A percentile compares a stretch with the other conserved stretches of the same genome.
Conservation (phyloP, 1,140 invertebrate genomes). For the Theocolax elegans region DNA sequence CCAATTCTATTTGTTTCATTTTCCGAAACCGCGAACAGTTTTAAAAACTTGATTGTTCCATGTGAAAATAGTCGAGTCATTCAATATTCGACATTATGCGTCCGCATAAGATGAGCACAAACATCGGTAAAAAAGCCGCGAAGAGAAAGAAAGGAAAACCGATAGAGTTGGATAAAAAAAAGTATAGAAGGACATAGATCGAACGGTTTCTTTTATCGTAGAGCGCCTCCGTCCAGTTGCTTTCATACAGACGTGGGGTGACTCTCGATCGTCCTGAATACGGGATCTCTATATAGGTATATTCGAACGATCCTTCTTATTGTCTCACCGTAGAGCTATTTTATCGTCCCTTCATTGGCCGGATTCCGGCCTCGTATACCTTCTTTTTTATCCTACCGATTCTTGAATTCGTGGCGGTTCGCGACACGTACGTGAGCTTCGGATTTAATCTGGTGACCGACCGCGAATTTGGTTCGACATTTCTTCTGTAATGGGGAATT, state of each 20-base stretch:
- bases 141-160: no score
- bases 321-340: background rate
- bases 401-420: background rate
- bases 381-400: background rate
- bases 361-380: background rate
- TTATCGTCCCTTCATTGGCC: background rate
- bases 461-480: no score
- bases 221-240: background rate
- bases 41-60: no score
- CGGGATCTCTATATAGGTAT: background rate
- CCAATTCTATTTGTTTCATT: no score
- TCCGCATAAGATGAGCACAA: no score
- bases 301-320: conserved; percentile 3
- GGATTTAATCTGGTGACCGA: no score
- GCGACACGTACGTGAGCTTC: no score
- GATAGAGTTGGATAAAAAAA: background rate
- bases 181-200: background rate
- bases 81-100: no score
- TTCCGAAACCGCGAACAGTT: no score
- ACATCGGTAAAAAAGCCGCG: no score
- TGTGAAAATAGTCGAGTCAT: no score
- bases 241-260: conserved; percentile 22
- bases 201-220: background rate
- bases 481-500: no score
- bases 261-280: background rate